Conservation (phyloP, 2,888 invertebrate species). For the Plusia festucae region DNA sequence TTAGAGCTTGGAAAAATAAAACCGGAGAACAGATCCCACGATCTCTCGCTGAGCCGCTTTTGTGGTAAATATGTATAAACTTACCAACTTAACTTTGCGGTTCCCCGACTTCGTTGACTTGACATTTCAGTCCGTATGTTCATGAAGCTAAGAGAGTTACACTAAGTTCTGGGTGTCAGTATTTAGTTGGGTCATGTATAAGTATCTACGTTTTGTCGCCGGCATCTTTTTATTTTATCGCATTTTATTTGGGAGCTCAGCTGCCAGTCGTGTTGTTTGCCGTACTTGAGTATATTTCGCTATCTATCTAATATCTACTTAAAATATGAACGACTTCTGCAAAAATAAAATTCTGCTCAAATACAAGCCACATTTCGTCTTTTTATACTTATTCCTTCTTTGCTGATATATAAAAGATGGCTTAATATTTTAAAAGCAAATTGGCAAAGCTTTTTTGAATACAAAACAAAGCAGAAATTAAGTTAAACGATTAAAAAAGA, state of each 20-base stretch:
- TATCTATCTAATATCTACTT: slow-evolving; percentile 63
- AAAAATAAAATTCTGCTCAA: slow-evolving; percentile 42
- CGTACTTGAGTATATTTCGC: slow-evolving; percentile 74
- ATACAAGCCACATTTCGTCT: slow-evolving; percentile 17
- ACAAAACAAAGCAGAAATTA: slow-evolving; percentile 78
- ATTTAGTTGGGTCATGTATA: slow-evolving; percentile 73
- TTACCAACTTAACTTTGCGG: slow-evolving; percentile 68
- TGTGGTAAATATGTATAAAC: slow-evolving; percentile 89
- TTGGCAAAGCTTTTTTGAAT: slow-evolving; percentile 63
- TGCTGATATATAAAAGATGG: slow-evolving; percentile 35
- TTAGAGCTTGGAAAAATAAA: slow-evolving; percentile 90
- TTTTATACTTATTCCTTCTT: slow-evolving; percentile 30
- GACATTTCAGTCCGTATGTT: slow-evolving; percentile 66
- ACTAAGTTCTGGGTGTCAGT: slow-evolving; percentile 21
- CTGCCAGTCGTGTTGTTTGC: slow-evolving; percentile 85
- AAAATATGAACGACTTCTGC: slow-evolving; percentile 54
- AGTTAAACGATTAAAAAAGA: slow-evolving; percentile 86
- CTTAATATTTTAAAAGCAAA: slow-evolving; percentile 52
- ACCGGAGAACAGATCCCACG: slow-evolving; percentile 86
- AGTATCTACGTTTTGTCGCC: slow-evolving; percentile 87
- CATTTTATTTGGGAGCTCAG: slow-evolving; percentile 87
- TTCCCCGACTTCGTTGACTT: slow-evolving; percentile 32
- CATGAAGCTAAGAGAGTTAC: slow-evolving; percentile 26
- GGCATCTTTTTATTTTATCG: slow-evolving; percentile 87
- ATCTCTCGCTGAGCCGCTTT: slow-evolving; percentile 88